Evolutionary conservation across 2,113 vertebrate genomes (phyloP), one percentile per base, ranked within the genome.

Genomic region (Tamias sibiricus): DNA sequence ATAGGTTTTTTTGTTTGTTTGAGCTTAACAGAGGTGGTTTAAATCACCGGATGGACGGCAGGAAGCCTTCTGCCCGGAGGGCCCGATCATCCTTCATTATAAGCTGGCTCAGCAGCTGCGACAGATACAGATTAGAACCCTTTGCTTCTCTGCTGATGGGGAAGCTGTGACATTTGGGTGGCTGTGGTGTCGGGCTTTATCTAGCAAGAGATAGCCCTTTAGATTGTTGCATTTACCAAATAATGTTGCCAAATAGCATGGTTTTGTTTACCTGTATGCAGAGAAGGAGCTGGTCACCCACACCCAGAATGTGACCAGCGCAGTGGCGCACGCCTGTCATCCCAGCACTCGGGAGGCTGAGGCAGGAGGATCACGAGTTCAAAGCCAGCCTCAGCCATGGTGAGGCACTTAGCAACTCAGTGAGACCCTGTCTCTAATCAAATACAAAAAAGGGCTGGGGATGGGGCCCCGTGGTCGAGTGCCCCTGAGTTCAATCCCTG

Each of bases 1-100:
- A 72, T 81, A 90, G 95, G 95, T 79, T 97, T 79, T 97, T 96
- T 93, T 97, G 92, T 97, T 96, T 98, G 96, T 92, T 77, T 42
- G 95, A 96, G 97, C 95, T 97, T 96, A 93, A 77, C 97, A 84
- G 94, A 87, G 90, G 90, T 92, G 83, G 66, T 72, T 90, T 95
- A 95, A 95, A 93, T 97, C 96, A 94, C 80, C 3, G 24, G 90
- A 49, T 16, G 7, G 90, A 49, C 17, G 7, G 64, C 71, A 87
- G 76, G 35, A 57, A 85, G 76, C 77, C 90, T 96, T 76, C 76
- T 68, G 35, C 0, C 1, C 62, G 4, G 3, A 76, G 86, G 3
- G n/a, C 66, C 57, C 12, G 52, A 66, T 86, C 44, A 85, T 81
- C 77, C 95, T 94, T 96, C 87, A 42, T 95, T 87, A 90, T 84